phyloP scores from a whole-genome alignment of 2,113 vertebrate genomes.

The Fulmarus glacialis region DNA sequence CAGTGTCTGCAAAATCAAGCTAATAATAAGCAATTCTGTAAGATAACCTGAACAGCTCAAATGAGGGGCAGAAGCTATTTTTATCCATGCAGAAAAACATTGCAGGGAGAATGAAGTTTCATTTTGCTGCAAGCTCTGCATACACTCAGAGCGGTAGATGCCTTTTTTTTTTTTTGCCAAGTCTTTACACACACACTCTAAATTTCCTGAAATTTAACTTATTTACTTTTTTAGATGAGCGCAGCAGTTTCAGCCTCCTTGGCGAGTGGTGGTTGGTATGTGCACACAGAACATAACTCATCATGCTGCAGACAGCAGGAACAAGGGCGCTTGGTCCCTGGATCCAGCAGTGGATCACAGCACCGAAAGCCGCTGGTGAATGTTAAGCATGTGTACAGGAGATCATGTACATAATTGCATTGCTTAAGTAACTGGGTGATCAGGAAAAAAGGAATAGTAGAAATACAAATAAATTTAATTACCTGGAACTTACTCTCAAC shows the following conservation, averaged over 20 bases:
- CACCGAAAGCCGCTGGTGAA: not conserved
- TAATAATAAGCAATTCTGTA: not conserved
- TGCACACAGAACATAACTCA: fast-evolving
- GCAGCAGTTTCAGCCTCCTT: not conserved
- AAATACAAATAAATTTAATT: not conserved
- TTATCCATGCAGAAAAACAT: not conserved
- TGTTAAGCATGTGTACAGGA: fast-evolving
- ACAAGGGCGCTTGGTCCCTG: not conserved
- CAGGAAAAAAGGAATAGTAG: not conserved
- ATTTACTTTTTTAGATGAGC: not conserved
- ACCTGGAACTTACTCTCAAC: not conserved
- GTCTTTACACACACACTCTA: not conserved
- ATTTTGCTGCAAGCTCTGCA: not conserved
- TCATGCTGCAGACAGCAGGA: not conserved
- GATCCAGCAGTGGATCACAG: not conserved
- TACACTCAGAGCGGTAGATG: not conserved
- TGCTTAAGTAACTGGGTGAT: not conserved
- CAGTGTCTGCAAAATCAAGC: not conserved
- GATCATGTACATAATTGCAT: fast-evolving
- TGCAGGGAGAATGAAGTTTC: not conserved
- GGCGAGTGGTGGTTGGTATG: fast-evolving
- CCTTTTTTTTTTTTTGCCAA: not conserved
- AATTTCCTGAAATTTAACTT: not conserved
- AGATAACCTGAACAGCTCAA: not conserved
- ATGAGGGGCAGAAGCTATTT: not conserved